These are phyloP conservation scores for Pavo muticus DNA, from an alignment of 2,113 vertebrate genomes.

Conservation along the genomic window DNA sequence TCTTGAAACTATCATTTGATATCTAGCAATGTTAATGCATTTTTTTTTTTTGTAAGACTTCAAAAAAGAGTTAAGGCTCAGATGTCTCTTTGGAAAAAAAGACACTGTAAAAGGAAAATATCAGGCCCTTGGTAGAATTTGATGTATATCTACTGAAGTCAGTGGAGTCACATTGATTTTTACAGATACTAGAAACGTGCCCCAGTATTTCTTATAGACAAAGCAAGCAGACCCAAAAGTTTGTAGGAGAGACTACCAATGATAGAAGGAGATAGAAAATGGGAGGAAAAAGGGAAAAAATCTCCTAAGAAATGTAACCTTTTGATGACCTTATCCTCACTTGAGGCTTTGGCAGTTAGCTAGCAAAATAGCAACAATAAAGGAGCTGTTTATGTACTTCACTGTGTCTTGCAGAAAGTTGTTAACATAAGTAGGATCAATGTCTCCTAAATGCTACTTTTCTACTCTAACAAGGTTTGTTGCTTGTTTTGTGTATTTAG, in stretches of 20 bases:
- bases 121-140: not conserved
- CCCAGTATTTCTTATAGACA: not conserved
- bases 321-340: not conserved
- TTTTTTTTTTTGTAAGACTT: not conserved
- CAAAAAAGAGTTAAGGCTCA: not conserved
- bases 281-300: rapidly evolving
- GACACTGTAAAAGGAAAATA: not conserved
- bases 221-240: not conserved
- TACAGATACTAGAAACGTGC: not conserved
- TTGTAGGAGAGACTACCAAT: not conserved
- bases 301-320: not conserved
- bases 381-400: not conserved
- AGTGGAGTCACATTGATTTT: not conserved
- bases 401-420: not conserved
- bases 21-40: not conserved
- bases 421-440: constrained; percentile 27
- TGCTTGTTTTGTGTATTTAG: not conserved
- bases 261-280: not conserved
- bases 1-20: constrained; percentile 30
- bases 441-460: not conserved
- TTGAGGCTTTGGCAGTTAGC: not conserved
- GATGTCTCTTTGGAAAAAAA: not conserved
- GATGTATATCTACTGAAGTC: not conserved
- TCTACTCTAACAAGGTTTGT: not conserved
- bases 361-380: not conserved